Evolutionary conservation across 1,140 invertebrate species (phyloP), one percentile per base, ranked within the genome.

Genomic region (Telenomus remus): DNA sequence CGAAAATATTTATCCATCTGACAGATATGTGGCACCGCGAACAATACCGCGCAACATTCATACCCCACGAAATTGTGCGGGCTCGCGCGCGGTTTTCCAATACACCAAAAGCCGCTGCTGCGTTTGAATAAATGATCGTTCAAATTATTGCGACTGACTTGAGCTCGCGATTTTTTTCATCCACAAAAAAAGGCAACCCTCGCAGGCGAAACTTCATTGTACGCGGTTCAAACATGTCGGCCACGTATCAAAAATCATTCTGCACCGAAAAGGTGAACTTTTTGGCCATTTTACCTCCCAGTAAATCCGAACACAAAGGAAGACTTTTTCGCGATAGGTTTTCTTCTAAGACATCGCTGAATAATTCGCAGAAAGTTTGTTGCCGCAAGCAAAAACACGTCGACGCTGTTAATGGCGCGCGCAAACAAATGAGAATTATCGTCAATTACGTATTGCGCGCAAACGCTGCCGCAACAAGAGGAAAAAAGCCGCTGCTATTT

Each of bases 1-100:
- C 59, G 39, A 49, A 54, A 66, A 59, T 60, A 70, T 70, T 76
- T 76, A 69, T 69, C 65, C 63, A 63, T 46, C 57, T 13, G 7
- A 14, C 43, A 12, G 11, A 11, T 49, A 11, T 39, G 35, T 53
- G 34, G 33, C 48, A 43, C 44, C 37, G 3, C 39, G 44, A 66
- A 73, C 63, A 73, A 73, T 66, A 39, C 15, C 0, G 13, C 11
- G 0, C 37, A 27, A 39, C 3, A 39, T 39, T 39, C 9, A 9
- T 10, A 27, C 1, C 19, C 2, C 19, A 27, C 19, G 19, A 27
- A 27, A 27, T 3, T 6, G 19, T 27, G 19, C 19, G 19, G 2
- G 19, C 34, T 44, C 50, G 42, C 37, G n/a, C 19, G 19, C 19
- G 19, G 19, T 27, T 27, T 27, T 27, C 19, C 19, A 27, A 27